phyloP scores from a whole-genome alignment of 1,140 invertebrate genomes.

The Brachionus paranguensis region DNA sequence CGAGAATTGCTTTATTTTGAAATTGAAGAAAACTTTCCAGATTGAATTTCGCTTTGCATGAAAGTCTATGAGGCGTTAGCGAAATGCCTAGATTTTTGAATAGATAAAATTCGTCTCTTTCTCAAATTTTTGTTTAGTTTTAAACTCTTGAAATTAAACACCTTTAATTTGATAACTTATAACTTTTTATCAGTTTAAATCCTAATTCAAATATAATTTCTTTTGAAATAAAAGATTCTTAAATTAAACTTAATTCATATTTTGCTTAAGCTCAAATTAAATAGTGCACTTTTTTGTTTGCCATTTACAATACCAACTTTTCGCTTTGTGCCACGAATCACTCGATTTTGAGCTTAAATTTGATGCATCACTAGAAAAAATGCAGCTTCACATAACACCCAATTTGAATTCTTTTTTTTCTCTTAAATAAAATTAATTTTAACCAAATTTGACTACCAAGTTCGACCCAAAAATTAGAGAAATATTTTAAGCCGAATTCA shows the following conservation, averaged over 20 bases:
- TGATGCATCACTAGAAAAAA: not conserved
- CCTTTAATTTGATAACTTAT: constrained; percentile 36
- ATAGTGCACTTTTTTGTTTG: not conserved
- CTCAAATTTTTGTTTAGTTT: not conserved
- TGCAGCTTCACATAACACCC: not conserved
- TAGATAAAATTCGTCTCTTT: not conserved
- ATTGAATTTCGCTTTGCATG: constrained; percentile 8
- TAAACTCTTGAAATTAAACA: constrained; percentile 15
- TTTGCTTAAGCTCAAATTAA: not conserved
- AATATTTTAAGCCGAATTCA: not conserved
- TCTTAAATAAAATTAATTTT: not conserved
- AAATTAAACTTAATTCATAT: constrained; percentile 1
- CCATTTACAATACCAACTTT: not conserved
- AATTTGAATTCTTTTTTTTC: not conserved
- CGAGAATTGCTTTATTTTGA: not conserved
- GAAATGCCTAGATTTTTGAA: constrained; percentile 9
- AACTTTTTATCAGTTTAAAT: constrained; percentile 19
- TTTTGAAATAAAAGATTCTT: constrained; percentile 2
- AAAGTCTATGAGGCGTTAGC: not conserved
- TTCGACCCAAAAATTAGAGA: not conserved
- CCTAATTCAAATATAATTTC: constrained; percentile 8
- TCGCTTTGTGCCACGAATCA: not conserved
- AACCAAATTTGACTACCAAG: not conserved
- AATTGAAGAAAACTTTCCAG: constrained; percentile 3
- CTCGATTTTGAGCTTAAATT: not conserved